These are phyloP conservation scores for Lampris incognitus DNA, from an alignment of 2,113 vertebrate genomes.

Conservation along the genomic window DNA sequence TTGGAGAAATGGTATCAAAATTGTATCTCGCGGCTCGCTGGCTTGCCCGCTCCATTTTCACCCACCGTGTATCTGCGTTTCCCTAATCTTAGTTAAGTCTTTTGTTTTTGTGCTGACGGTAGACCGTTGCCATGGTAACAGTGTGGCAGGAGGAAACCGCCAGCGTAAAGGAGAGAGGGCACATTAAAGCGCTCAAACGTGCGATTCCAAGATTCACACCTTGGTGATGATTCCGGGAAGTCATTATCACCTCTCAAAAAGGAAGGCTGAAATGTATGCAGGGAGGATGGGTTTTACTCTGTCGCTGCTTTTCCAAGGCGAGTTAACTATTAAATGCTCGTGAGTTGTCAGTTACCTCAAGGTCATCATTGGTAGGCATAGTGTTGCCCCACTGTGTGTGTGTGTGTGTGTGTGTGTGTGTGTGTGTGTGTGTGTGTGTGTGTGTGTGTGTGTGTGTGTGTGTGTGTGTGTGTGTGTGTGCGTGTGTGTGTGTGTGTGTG, in stretches of 20 bases:
- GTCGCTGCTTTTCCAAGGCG: not conserved
- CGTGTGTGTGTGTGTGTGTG: not conserved
- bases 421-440: no score
- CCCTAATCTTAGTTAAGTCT: conserved; percentile 45
- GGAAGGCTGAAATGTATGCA: conserved; percentile 10
- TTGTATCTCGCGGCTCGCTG: not conserved
- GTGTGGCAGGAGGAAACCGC: conserved; percentile 34
- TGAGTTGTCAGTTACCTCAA: conserved; percentile 1
- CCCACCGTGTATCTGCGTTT: not conserved
- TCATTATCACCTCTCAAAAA: conserved; percentile 56
- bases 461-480: not conserved
- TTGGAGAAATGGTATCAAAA: not conserved
- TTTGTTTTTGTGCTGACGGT: conserved; percentile 57
- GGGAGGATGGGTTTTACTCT: not conserved
- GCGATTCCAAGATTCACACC: conserved; percentile 50
- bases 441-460: not conserved
- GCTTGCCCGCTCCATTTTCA: not conserved
- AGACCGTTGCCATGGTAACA: conserved; percentile 45
- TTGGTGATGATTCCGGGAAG: conserved; percentile 47
- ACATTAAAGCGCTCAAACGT: conserved; percentile 32
- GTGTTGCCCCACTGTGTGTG: not conserved
- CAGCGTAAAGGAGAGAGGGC: conserved; percentile 21
- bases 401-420: no score
- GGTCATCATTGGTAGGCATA: not conserved
- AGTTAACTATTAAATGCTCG: not conserved